These are phyloP conservation scores for Sarcophaga subvicina DNA, from an alignment of 2,888 invertebrate species.

Conservation along the genomic window DNA sequence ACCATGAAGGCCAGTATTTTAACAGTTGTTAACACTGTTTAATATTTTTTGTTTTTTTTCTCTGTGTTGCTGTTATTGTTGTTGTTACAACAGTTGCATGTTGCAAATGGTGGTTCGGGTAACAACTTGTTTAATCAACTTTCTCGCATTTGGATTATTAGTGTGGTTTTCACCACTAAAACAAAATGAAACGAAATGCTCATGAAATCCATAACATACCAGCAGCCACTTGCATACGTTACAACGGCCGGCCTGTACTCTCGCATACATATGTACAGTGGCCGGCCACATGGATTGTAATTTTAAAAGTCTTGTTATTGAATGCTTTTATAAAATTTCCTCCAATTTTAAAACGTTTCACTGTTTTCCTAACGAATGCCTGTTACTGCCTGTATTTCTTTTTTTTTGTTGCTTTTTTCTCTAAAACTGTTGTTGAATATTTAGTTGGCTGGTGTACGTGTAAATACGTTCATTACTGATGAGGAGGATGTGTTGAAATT, in stretches of 20 bases:
- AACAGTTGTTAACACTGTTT: slow-evolving; percentile 63
- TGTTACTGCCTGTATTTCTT: too few relatives aligned
- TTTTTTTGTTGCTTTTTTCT: too few relatives aligned
- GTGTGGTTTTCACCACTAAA: slow-evolving; percentile 60
- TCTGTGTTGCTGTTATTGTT: background rate
- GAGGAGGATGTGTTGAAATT: too few relatives aligned
- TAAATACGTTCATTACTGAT: too few relatives aligned
- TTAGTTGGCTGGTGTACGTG: too few relatives aligned
- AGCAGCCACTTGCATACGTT: slow-evolving; percentile 23
- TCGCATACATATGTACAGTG: background rate
- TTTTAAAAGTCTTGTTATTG: too few relatives aligned
- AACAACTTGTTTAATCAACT: slow-evolving; percentile 68
- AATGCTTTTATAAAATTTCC: too few relatives aligned
- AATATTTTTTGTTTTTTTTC: slow-evolving; percentile 35
- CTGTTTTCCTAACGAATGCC: too few relatives aligned
- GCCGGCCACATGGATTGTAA: background rate
- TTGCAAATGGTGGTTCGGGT: slow-evolving; percentile 32
- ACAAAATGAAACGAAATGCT: slow-evolving; percentile 41
- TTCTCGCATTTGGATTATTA: slow-evolving; percentile 60
- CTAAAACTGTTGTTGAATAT: too few relatives aligned
- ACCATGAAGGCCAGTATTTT: slow-evolving; percentile 54
- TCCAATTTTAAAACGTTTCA: too few relatives aligned
- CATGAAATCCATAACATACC: slow-evolving; percentile 45
- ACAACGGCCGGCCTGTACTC: background rate
- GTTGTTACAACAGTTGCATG: slow-evolving; percentile 28